These are phyloP conservation scores for Crambe crambe DNA, from an alignment of 37 sponge, comb jelly and placozoan species.

Conservation along the genomic window DNA sequence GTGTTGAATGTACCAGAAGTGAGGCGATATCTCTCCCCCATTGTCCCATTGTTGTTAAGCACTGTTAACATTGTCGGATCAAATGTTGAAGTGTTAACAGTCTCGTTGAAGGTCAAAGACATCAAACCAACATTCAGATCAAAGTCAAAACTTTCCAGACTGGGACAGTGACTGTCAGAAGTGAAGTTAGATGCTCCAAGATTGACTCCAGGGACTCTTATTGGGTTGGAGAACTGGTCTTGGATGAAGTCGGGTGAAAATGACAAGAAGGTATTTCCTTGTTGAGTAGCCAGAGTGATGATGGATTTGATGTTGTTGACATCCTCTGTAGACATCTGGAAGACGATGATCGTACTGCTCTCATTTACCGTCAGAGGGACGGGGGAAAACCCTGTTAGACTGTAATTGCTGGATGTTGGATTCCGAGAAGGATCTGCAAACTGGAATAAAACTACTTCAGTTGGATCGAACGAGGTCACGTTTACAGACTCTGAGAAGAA, in stretches of 20 bases:
- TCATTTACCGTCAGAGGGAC: conserved; percentile 1
- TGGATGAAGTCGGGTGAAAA: conserved; percentile 47
- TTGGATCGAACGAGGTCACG: conserved; percentile 47
- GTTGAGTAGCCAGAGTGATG: conserved; percentile 54
- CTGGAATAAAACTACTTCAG: conserved; percentile 56
- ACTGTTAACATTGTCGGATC: conserved; percentile 54
- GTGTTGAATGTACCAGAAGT: conserved; percentile 28
- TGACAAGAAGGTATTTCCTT: conserved; percentile 59
- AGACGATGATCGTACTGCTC: conserved; percentile 30
- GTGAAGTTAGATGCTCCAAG: conserved; percentile 39
- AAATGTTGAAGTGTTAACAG: conserved; percentile 77
- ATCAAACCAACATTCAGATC: conserved; percentile 66
- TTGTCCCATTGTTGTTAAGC: conserved; percentile 1
- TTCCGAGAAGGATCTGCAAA: neutral
- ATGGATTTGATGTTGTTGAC: conserved; percentile 65
- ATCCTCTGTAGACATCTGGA: conserved; percentile 62
- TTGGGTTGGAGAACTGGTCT: conserved; percentile 71
- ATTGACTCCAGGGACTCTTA: conserved; percentile 23
- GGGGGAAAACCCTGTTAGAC: conserved; percentile 26
- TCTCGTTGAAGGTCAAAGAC: conserved; percentile 74
- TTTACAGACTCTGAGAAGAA: conserved; percentile 85
- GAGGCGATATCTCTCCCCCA: conserved; percentile 25
- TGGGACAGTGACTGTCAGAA: conserved; percentile 64
- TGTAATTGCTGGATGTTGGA: conserved; percentile 9
- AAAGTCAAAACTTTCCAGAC: conserved; percentile 41